A percentile compares a stretch with the other conserved stretches of the same genome.
Evolutionary conservation across 30 jellyfish, hydroid and myxozoan species (phyloP).

Genomic region (Aurelia sp.): DNA sequence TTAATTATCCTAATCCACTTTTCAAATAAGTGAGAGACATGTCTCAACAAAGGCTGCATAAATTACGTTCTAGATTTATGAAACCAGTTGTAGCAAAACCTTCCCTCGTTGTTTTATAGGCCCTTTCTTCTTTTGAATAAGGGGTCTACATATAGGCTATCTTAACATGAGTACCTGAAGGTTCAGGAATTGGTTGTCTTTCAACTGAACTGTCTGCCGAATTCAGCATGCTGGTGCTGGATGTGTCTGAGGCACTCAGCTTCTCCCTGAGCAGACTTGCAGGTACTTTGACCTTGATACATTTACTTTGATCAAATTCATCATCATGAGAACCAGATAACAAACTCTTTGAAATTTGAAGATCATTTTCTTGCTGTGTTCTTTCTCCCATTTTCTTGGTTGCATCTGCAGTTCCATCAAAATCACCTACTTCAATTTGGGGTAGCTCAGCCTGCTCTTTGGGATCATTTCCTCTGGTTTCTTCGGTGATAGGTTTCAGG

Average conservation of each 20-base stretch:
- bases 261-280: slow-evolving; percentile 2
- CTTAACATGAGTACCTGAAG: slow-evolving; percentile 25
- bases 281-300: slow-evolving; percentile 7
- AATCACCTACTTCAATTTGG: neutral
- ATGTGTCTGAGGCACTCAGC: slow-evolving; percentile 2
- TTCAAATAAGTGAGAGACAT: too few species aligned
- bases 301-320: slow-evolving; percentile 15
- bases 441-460: neutral
- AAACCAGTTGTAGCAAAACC: too few species aligned
- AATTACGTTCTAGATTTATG: too few species aligned
- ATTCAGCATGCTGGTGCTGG: neutral
- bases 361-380: neutral
- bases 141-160: too few species aligned
- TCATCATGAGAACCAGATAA: neutral
- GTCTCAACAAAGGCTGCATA: too few species aligned
- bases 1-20: too few species aligned
- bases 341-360: neutral
- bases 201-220: slow-evolving; percentile 19
- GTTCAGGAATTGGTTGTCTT: slow-evolving; percentile 40
- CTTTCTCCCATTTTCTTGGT: neutral
- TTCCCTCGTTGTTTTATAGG: too few species aligned
- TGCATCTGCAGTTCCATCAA: neutral
- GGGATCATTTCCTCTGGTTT: too few species aligned
- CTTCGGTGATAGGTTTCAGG: too few species aligned
- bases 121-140: too few species aligned